Evolutionary conservation across 1,140 invertebrate species (phyloP), one percentile per base, ranked within the genome.

Genomic region (Akabosia matsudoensis): DNA sequence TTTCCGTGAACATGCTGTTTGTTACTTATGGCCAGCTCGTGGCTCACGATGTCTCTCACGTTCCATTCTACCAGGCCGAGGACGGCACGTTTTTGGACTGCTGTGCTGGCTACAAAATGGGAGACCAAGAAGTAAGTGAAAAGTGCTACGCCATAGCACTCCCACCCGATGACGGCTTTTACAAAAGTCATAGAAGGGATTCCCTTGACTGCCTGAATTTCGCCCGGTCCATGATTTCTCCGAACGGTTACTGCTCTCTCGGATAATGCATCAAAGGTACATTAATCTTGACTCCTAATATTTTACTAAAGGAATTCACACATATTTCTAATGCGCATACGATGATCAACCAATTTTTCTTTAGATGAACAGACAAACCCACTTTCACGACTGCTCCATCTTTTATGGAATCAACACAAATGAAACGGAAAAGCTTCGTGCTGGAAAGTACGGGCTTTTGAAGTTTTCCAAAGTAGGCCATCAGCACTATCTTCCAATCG

Each of bases 71-170:
- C 76, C 80, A 81, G 76, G 79, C 83, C 73, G 74, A 83, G 18
- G 79, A 83, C 67, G 82, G 82, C 14, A 18, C 75, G 22, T 82
- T 82, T 71, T 79, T 85, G 13, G 82, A 85, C 74, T 84, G 84
- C 72, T 84, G 84, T 79, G 22, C 75, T 33, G 80, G 80, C 0
- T 80, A 78, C 54, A 76, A 82, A 54, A 82, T 79, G 33, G 76
- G 79, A 1, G 74, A 78, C 7, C 56, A 82, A 14, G 77, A 82
- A 61, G 76, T 80, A 75, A 85, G 87, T 75, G 85, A 85, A 28
- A 87, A 88, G 22, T 89, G 88, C 82, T 88, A 86, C 77, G 88
- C 88, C 0, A 87, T 89, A 67, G 80, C 83, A 1, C 82, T 87
- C 0, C 83, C 86, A 0, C 31, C 81, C 22, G 85, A 86, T 77